These are phyloP conservation scores for Australoheros scitulus DNA, from an alignment of 2,113 vertebrate species.

Conservation along the genomic window DNA sequence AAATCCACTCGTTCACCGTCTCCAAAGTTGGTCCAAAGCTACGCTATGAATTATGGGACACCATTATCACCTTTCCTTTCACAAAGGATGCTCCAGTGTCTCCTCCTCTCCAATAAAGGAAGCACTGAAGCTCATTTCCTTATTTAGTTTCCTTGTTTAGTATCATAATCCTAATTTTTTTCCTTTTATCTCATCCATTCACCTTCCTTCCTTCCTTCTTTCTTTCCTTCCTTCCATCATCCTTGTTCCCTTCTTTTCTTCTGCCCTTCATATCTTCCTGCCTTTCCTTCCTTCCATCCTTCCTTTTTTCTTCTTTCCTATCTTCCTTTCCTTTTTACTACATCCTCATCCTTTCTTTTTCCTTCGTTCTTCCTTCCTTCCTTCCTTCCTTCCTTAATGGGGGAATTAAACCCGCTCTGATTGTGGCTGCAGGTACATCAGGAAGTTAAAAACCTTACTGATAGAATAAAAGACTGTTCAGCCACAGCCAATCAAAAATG, in stretches of 20 bases:
- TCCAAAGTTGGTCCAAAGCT: neutral
- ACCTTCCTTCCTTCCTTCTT: neutral
- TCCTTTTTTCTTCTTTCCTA: too few relatives aligned
- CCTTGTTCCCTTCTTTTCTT: neutral
- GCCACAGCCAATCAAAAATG: too few relatives aligned
- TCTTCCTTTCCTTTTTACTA: neutral
- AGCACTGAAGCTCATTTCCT: neutral
- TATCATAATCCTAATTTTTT: neutral
- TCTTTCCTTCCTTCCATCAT: neutral
- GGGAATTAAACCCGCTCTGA: neutral
- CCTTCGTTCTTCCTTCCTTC: neutral
- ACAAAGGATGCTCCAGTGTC: neutral
- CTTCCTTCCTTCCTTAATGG: neutral
- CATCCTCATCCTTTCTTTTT: neutral
- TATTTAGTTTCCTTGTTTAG: neutral
- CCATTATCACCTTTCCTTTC: neutral
- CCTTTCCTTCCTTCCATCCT: neutral
- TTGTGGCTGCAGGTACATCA: neutral
- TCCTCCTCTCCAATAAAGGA: neutral
- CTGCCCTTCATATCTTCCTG: too few relatives aligned
- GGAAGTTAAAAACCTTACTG: neutral
- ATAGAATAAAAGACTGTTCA: too few relatives aligned
- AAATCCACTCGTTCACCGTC: neutral
- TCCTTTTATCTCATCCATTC: neutral
- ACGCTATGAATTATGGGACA: neutral